These are phyloP conservation scores for Limonius californicus DNA, from an alignment of 1,140 invertebrate species.

Conservation along the genomic window DNA sequence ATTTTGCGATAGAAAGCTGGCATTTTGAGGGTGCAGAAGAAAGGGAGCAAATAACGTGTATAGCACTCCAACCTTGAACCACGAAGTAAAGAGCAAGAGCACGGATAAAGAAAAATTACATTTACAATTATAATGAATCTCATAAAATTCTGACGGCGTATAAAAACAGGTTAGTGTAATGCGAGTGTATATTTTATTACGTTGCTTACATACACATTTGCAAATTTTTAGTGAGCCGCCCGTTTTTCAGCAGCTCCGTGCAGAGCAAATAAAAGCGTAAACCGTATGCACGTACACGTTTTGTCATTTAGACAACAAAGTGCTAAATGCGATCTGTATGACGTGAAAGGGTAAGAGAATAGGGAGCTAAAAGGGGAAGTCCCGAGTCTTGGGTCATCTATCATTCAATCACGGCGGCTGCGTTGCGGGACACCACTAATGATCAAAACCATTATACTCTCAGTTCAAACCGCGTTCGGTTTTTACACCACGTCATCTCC, in stretches of 20 bases:
- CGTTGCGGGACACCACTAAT: constrained; percentile 34
- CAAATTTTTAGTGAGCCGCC: neutral
- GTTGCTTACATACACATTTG: constrained; percentile 1
- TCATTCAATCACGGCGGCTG: constrained; percentile 34
- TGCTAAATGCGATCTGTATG: constrained; percentile 8
- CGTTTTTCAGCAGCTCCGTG: neutral
- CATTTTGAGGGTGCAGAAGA: neutral
- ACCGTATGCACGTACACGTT: neutral
- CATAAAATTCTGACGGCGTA: constrained; percentile 10
- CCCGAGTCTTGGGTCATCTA: constrained; percentile 29
- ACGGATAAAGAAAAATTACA: constrained; percentile 9
- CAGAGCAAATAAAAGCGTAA: neutral
- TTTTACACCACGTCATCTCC: constrained; percentile 24
- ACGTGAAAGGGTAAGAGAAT: constrained; percentile 5
- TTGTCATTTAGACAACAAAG: neutral
- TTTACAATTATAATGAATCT: constrained; percentile 13
- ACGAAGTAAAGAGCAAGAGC: neutral
- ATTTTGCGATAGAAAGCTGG: neutral
- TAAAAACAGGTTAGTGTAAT: constrained; percentile 9
- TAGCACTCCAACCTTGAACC: neutral
- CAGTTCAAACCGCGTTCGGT: constrained; percentile 21
- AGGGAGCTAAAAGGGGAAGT: constrained; percentile 9
- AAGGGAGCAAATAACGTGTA: neutral
- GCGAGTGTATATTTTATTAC: constrained; percentile 2
- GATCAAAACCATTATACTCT: constrained; percentile 39